Evolutionary conservation across 2,888 invertebrate species (phyloP).

Genomic region (Lepeophtheirus nordmannii): DNA sequence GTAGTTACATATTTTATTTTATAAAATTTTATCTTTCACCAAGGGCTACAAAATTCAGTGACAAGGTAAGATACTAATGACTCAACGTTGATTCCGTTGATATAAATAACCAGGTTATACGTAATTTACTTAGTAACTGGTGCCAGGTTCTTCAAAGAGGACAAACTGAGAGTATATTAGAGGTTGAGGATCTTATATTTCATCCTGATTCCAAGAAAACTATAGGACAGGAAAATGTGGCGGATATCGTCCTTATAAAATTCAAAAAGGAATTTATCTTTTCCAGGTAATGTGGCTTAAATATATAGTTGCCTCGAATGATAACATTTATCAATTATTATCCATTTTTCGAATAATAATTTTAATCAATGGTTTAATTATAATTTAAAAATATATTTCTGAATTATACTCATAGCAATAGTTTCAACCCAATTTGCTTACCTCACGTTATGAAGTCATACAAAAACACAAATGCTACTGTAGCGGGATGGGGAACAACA

Average conservation of each 20-base stretch:
- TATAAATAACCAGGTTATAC: background rate
- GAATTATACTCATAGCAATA: background rate
- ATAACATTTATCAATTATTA: no score
- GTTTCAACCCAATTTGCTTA: conserved; percentile 2
- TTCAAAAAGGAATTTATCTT: background rate
- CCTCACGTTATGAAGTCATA: background rate
- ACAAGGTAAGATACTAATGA: background rate
- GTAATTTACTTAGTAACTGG: background rate
- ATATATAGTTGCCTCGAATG: no score
- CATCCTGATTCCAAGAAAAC: background rate
- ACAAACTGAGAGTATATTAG: background rate
- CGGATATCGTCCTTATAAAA: background rate
- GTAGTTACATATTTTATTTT: no score
- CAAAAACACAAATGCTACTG: background rate
- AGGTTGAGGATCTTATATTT: background rate
- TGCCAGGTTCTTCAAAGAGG: background rate
- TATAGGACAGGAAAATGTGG: background rate
- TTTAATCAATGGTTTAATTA: no score
- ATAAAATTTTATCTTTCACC: background rate
- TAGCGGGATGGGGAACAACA: background rate
- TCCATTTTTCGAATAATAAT: no score
- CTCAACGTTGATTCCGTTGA: no score
- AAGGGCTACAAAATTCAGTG: background rate
- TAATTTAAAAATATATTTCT: no score
- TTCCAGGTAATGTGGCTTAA: background rate